Evolutionary conservation across 2,797 vertebrate genomes (phyloP).

Genomic region (Anniella stebbinsi): DNA sequence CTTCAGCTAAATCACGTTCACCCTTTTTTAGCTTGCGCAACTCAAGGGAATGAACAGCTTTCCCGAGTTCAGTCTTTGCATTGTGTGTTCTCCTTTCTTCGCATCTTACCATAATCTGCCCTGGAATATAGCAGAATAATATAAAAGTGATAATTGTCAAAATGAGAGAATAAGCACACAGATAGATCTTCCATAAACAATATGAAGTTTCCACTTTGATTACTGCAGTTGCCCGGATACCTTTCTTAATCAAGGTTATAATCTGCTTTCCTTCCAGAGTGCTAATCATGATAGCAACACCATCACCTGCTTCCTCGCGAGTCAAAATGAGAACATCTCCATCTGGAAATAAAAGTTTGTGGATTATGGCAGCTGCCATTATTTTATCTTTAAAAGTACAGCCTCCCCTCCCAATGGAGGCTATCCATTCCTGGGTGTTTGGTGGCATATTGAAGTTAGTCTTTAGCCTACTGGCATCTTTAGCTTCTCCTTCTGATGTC

Average conservation of each 20-base stretch:
- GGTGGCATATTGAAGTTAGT: conserved; percentile 44
- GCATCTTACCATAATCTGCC: conserved; percentile 3
- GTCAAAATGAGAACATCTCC: conserved; percentile 44
- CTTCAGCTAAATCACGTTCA: conserved; percentile 54
- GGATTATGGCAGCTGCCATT: conserved; percentile 53
- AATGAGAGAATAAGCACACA: conserved; percentile 64
- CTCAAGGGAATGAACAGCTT: conserved; percentile 55
- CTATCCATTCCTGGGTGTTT: conserved; percentile 33
- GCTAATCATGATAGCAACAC: conserved; percentile 64
- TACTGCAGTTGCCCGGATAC: conserved; percentile 53
- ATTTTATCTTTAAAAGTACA: conserved; percentile 53
- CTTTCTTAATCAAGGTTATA: conserved; percentile 59
- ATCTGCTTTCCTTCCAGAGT: conserved; percentile 67
- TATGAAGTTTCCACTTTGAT: conserved; percentile 64
- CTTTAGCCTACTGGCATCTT: conserved; percentile 35
- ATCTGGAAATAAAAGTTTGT: conserved; percentile 33
- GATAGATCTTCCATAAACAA: conserved; percentile 58
- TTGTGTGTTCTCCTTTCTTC: conserved; percentile 44
- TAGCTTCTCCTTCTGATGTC: conserved; percentile 46
- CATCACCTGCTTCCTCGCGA: conserved; percentile 48
- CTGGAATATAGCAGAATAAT: conserved; percentile 58
- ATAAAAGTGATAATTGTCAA: conserved; percentile 48
- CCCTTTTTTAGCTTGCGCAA: conserved; percentile 64
- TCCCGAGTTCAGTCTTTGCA: conserved; percentile 56
- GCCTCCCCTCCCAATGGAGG: conserved; percentile 52